Conservation (phyloP, 1,140 invertebrate genomes). For the Psix sp. region DNA sequence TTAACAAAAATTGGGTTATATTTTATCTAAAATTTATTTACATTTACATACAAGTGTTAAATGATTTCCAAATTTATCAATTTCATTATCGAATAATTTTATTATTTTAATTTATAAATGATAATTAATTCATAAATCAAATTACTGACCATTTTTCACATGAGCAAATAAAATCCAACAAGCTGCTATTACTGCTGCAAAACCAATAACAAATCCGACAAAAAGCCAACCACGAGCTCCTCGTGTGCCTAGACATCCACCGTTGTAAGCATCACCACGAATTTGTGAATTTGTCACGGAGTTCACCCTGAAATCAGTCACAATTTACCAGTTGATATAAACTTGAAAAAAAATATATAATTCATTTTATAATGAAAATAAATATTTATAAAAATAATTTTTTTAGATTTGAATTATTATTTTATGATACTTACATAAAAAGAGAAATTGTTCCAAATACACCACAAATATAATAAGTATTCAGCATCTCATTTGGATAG, state of each 20-base stretch:
- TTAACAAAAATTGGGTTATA: too few relatives aligned
- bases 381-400: slow-evolving; percentile 2
- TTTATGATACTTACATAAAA: slow-evolving; percentile 85
- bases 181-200: slow-evolving; percentile 95
- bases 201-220: slow-evolving; percentile 96
- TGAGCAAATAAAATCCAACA: slow-evolving; percentile 96
- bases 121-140: slow-evolving; percentile 4
- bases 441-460: slow-evolving; percentile 95
- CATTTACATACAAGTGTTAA: too few relatives aligned
- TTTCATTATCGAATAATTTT: not conserved
- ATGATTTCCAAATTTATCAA: slow-evolving; percentile 11
- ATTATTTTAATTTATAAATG: too few relatives aligned
- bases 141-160: slow-evolving; percentile 65
- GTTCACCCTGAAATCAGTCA: slow-evolving; percentile 86
- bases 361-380: not conserved
- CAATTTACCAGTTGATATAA: slow-evolving; percentile 13
- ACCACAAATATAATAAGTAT: slow-evolving; percentile 94
- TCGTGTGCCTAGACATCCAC: slow-evolving; percentile 91
- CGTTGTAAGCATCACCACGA: slow-evolving; percentile 91
- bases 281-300: slow-evolving; percentile 96
- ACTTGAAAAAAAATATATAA: not conserved
- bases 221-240: slow-evolving; percentile 97
- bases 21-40: too few relatives aligned
- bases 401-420: slow-evolving; percentile 6
- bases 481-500: slow-evolving; percentile 84